These are phyloP conservation scores for Morinoia aosen DNA, from an alignment of 2,888 invertebrate genomes.

Conservation along the genomic window DNA sequence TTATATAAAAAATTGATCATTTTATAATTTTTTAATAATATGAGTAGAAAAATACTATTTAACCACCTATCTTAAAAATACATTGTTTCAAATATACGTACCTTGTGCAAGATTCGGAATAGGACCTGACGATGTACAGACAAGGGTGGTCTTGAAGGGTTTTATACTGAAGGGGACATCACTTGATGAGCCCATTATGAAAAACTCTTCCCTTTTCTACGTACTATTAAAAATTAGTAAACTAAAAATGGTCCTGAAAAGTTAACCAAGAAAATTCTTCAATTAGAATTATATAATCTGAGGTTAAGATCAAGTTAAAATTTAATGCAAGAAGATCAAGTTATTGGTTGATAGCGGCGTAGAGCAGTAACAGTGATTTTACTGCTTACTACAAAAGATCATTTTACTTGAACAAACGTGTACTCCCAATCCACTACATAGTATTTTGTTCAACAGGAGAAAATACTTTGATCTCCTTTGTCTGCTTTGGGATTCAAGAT, in stretches of 20 bases:
- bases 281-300: too few relatives aligned
- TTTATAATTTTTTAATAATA: background rate
- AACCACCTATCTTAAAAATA: background rate
- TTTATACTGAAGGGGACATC: background rate
- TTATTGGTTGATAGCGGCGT: too few relatives aligned
- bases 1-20: background rate
- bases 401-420: too few relatives aligned
- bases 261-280: background rate
- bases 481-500: too few relatives aligned
- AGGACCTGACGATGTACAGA: background rate
- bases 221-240: background rate
- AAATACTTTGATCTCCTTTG: too few relatives aligned
- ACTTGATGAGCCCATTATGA: background rate
- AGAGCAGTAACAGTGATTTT: too few relatives aligned
- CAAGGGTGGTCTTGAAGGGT: constrained; percentile 1
- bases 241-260: background rate
- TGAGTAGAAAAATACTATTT: background rate
- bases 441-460: too few relatives aligned
- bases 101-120: background rate
- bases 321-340: too few relatives aligned
- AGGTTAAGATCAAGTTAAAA: too few relatives aligned
- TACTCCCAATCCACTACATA: too few relatives aligned
- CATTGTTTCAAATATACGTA: background rate
- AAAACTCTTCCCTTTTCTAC: background rate
- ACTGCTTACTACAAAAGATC: too few relatives aligned